Evolutionary conservation across 2,797 vertebrate genomes (phyloP), one percentile per base, ranked within the genome.

Genomic region (Acestrorhynchus altus): DNA sequence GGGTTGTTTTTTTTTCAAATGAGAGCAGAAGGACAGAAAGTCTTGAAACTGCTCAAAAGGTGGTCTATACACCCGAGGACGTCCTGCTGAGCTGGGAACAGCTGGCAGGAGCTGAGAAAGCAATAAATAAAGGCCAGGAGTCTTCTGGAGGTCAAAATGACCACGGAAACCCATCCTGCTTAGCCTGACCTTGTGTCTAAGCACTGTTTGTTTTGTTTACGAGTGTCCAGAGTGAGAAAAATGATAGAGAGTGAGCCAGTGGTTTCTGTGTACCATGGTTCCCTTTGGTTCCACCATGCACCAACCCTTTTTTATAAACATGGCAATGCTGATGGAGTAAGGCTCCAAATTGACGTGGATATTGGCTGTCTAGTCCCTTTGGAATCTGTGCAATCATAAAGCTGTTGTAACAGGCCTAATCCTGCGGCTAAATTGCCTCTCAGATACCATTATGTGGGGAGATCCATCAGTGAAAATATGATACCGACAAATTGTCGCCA

Each of bases 91-190:
- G 52, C 56, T 42, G 28, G 46, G 73, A 20, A 1, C 40, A 42
- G 22, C 49, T 40, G 28, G 22, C 47, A 77, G 28, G 18, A 68
- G 51, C 66, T 54, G 35, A 76, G 63, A 66, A 84, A 82, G 66
- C 44, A 68, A 77, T 79, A 84, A 80, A 78, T 22, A 44, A 22
- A 39, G 18, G 26, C 40, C 73, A 59, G 5, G n/a, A 24, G 49
- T 11, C 47, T 26, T 24, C 71, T 56, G 28, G 24, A 59, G 56
- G 56, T 31, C 46, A 61, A 60, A 71, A 66, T 49, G 40, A 39
- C 13, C 18, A 74, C 78, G 78, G 72, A 85, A 80, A 79, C 42
- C 11, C 69, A 72, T 77, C 75, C 78, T 82, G 56, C 72, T 76
- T 26, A 59, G 56, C 61, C 64, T 74, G 60, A 74, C 80, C 82